Evolutionary conservation across 2,113 vertebrate species (phyloP).

Genomic region (Tapirus terrestris): DNA sequence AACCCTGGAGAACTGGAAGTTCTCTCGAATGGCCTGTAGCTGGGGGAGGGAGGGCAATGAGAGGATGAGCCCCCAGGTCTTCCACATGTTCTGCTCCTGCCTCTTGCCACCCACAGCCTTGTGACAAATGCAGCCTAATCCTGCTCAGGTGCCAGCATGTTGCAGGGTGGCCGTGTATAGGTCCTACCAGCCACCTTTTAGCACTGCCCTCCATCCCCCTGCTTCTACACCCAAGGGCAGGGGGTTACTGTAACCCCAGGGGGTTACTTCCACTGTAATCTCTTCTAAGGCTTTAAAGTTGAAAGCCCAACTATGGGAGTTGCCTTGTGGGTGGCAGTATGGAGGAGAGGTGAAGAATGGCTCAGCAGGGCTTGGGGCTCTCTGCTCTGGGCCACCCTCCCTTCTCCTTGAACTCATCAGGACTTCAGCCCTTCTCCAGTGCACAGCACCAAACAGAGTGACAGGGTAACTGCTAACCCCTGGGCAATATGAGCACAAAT

Average conservation of each 20-base stretch:
- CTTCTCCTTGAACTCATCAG: not conserved
- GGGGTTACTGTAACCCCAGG: not conserved
- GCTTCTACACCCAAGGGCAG: not conserved
- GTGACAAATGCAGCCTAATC: not conserved
- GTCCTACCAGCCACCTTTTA: not conserved
- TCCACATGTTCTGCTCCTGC: not conserved
- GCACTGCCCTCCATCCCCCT: not conserved
- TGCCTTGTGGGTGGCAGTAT: too few species aligned
- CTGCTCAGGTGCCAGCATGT: not conserved
- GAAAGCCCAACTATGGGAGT: not conserved
- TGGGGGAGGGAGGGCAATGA: not conserved
- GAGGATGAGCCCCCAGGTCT: not conserved
- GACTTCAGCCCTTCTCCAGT: not conserved
- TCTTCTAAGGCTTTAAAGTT: not conserved
- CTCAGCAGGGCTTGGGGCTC: not conserved
- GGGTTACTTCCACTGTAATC: not conserved
- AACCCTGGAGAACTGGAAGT: not conserved
- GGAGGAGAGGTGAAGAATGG: not conserved
- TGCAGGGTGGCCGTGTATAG: not conserved
- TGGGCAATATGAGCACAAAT: not conserved
- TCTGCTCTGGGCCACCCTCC: not conserved
- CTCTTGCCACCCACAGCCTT: not conserved
- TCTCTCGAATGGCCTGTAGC: not conserved
- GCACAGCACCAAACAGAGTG: not conserved
- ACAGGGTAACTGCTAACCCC: not conserved